Conservation (phyloP, 2,113 vertebrate species). For the Phrynosoma platyrhinos region DNA sequence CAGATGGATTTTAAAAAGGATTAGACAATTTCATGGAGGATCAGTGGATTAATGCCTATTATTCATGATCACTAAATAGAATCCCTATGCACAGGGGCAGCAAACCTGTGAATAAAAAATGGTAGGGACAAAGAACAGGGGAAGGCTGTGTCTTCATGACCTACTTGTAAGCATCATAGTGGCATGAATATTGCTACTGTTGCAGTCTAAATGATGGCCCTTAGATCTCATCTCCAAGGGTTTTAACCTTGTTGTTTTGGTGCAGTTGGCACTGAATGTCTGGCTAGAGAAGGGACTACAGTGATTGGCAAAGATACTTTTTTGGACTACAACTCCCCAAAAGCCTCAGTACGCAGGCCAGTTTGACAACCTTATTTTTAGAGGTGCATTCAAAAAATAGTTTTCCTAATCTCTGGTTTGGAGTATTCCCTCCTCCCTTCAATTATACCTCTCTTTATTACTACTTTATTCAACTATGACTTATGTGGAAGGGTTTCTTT, state of each 20-base stretch:
- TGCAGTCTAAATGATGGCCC: neutral
- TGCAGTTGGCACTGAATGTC: neutral
- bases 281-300: neutral
- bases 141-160: neutral
- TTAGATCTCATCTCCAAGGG: neutral
- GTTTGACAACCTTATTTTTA: no score
- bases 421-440: no score
- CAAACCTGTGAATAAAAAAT: neutral
- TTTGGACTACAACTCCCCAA: no score
- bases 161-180: neutral
- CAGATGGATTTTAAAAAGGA: neutral
- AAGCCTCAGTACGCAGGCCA: no score
- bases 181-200: neutral
- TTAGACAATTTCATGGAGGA: neutral
- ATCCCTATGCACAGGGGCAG: neutral
- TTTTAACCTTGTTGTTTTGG: neutral
- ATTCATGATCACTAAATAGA: neutral
- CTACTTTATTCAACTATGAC: no score
- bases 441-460: neutral
- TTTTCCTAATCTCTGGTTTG: no score
- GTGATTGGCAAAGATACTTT: no score
- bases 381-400: no score
- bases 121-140: neutral
- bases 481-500: neutral
- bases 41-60: neutral